These are phyloP conservation scores for Labeo rohita DNA, from an alignment of 2,113 vertebrate genomes.

Conservation along the genomic window DNA sequence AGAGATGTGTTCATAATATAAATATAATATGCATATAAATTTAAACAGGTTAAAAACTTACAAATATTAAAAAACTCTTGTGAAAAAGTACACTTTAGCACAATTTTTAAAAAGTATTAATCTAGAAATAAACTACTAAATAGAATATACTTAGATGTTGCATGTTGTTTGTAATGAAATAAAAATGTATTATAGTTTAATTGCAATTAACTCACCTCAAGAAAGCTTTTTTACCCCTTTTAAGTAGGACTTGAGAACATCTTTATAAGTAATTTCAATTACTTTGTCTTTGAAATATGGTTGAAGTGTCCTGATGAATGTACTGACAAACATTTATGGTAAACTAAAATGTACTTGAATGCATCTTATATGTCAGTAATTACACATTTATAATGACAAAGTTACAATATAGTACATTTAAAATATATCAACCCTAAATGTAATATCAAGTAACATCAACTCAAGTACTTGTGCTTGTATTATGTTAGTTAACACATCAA, in stretches of 20 bases:
- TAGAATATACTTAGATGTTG: background rate
- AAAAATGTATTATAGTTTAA: background rate
- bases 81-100: background rate
- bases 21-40: background rate
- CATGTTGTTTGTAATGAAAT: background rate
- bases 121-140: background rate
- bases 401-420: background rate
- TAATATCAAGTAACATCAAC: background rate
- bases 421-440: background rate
- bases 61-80: too few species aligned
- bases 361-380: background rate
- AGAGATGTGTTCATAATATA: too few species aligned
- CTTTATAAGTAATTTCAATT: background rate
- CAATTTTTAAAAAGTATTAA: background rate
- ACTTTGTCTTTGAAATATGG: background rate
- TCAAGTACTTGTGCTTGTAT: background rate
- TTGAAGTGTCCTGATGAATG: background rate
- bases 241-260: background rate
- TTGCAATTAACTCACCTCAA: background rate
- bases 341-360: background rate
- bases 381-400: background rate
- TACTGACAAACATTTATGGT: background rate
- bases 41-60: background rate
- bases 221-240: too few species aligned
- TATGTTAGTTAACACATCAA: background rate